Base-by-base conservation (phyloP, 2,797 vertebrate genomes). In the Acomys russatus region DNA sequence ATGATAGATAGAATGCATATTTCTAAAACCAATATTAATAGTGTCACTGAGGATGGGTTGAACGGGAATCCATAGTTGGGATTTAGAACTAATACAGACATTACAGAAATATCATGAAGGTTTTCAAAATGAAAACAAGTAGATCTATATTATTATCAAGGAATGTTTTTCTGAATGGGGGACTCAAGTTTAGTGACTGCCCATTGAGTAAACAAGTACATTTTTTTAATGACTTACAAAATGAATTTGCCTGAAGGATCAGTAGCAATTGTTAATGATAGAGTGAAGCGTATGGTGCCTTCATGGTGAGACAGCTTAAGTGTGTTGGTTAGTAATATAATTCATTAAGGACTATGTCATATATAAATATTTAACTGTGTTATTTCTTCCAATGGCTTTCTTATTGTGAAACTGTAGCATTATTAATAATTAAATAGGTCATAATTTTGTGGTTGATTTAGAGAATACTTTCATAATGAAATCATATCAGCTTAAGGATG, bases 361-460 rank as follows among this genome's bases (percentile, higher is more conserved):
- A 18, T 64, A 97, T 96, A 92, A 96, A 97, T 97, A 97, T 94
- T 97, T 97, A 82, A 97, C 82, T 90, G 74, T 61, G 17, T 61
- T 90, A 3, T 82, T 71, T 90, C 92, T 96, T 95, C 85, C 88
- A 96, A 90, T 96, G 92, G 64, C 15, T 83, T 91, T 22, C 91
- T 94, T 89, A 93, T 88, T 82, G 33, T 88, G 73, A 95, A 88
- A 68, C 73, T 82, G 7, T 87, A 30, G 14, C 88, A 79, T 82
- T 64, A 94, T 96, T 78, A 96, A 97, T 96, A 94, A 96, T 96
- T 97, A 38, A 92, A 11, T 76, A 87, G 66, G 28, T 88, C 66
- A 79, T 96, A 61, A 70, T 23, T 77, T 84, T 88, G 77, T 86
- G 88, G 51, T 91, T 94, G 44, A 77, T 64, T 90, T 90, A 76